Evolutionary conservation across 2,888 invertebrate species (phyloP), one percentile per base, ranked within the genome.

Genomic region (Tenodera sinensis): DNA sequence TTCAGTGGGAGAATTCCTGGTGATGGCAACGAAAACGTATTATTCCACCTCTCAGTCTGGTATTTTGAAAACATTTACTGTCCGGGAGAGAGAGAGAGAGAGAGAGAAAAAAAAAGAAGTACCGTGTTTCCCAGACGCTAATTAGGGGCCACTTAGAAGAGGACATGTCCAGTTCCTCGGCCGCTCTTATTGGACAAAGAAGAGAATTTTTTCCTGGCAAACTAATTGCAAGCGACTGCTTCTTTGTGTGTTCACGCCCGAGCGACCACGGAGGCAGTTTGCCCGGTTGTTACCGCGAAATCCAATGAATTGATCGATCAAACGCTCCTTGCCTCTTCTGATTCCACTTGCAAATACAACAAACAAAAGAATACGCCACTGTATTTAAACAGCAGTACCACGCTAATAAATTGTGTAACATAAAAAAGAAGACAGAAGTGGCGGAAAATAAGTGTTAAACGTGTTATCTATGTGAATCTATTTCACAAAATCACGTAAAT

Each of bases 141-240:
- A 34, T 87, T 82, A 28, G 87, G n/a, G 20, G 42, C 87, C 27
- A 87, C 87, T 87, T 87, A 83, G 30, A 87, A 42, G 42, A 82
- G 87, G 87, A 83, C 83, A 87, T 83, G 71, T 83, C 87, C 83
- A 87, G 87, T 42, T 34, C 34, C n/a, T 87, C 83, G 30, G 34
- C 34, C 85, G 54, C 54, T 71, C 54, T 71, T 71, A 71, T 71
- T 71, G 20, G 54, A 71, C 54, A 71, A 71, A 71, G 54, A 71
- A 71, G 54, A 71, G 54, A 15, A 71, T 71, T 71, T 71, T 71
- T 71, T 71, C 54, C 20, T 25, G 54, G 54, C 54, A 71, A 71
- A 71, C 54, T 71, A 71, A 71, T 71, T 71, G 54, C 54, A 20
- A 71, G 20, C 54, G 54, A 71, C 54, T 71, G 54, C 54, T 71